Base-by-base conservation (phyloP, 2,113 vertebrate genomes). In the Leucoraja erinaceus region DNA sequence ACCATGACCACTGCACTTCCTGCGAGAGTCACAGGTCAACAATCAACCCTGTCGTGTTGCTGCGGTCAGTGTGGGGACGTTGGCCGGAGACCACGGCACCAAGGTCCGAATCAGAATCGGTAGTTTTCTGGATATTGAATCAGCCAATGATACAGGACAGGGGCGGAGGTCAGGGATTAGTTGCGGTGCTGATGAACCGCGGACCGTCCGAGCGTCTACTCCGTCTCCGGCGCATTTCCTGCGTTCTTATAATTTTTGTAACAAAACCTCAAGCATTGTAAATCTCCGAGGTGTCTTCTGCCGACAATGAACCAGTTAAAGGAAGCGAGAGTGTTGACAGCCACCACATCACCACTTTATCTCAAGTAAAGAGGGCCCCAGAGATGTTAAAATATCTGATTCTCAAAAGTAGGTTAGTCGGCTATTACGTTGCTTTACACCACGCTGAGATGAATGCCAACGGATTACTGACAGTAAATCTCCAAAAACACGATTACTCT, bases 351-450 rank as follows among this genome's bases (percentile, higher is more conserved):
- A 70, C 88, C 61, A 68, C 20, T 70, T 90, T 70, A 68, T 68
- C 88, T 68, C 88, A 90, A 63, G 63, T 33, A 22, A 59, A 90
- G 59, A 33, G 33, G 28, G 25, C 88, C 66, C 59, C 33, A 16
- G 66, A 90, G 88, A 70, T 90, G 38, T 33, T 90, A 70, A 90
- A 90, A 70, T 20, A 70, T 31, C 88, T 70, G 63, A 59, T 90
- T 66, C 18, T 68, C 88, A 68, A 38, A 90, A 90, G n/a, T 22
- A 90, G 63, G 88, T 90, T 90, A 90, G 33, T 70, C 31, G 7
- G 88, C 31, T 90, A 4, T 59, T 70, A n/a, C 63, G 14, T 68
- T 47, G 25, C 63, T 70, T 33, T 22, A 38, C 10, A 33, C n/a
- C 63, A 47, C 6, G 31, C 11, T 16, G 31, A 47, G 66, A 38